Base-by-base conservation (phyloP, 2,113 vertebrate species). In the Cyrtonyx montezumae region DNA sequence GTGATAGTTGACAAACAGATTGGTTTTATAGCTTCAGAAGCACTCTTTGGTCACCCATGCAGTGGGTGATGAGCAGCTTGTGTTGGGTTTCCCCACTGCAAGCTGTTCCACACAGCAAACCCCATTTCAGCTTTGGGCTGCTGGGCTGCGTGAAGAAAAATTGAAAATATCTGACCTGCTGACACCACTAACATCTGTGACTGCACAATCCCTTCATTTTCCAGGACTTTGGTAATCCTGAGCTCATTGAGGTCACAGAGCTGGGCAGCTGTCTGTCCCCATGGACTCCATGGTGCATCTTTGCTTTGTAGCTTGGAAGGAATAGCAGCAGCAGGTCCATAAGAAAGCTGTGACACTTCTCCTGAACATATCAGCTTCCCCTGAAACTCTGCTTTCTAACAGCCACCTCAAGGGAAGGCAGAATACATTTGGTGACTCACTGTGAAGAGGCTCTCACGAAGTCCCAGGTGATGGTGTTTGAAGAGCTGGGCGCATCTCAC, bases 391-490 rank as follows among this genome's bases (percentile, higher is more conserved):
- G 36, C 78, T 91, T 86, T 71, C 71, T 8, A 87, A 80, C 45
- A 74, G 48, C 12, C 42, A 20, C 45, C 49, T 79, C 55, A 86
- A 77, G 56, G 56, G 87, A 83, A 74, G 82, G 0, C 0, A 83
- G 21, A 78, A 79, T 30, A 4, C 18, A 43, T 40, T 28, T 56
- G 63, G 59, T 91, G 81, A 77, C 51, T 89, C 75, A 85, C 34
- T 45, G 4, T 43, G 34, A 87, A 77, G 81, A 93, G 78, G 23
- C 71, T 83, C 87, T 93, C 79, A 83, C 48, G 75, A 77, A 74
- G 79, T 87, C 81, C 75, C 79, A 55, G 76, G 65, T 66, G 94
- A 92, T 36, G 87, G 22, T 82, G 37, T 85, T 87, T 87, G 81
- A 79, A 83, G n/a, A 77, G 71, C 81, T 71, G 71, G 28, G 42